phyloP scores from a whole-genome alignment of 2,888 invertebrate species.

The Hermodice carunculata region DNA sequence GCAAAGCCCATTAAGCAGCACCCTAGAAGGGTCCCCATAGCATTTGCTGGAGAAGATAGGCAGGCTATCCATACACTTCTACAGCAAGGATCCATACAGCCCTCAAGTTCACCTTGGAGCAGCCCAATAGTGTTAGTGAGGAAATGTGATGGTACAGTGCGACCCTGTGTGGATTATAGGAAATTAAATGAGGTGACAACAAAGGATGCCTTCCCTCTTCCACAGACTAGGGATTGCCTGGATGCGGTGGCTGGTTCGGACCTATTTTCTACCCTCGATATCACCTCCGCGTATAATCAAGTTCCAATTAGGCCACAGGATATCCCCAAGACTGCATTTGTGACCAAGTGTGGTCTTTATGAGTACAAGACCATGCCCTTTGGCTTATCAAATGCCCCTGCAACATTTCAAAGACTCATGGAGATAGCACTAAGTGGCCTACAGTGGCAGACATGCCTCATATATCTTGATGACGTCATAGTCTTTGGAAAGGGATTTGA shows the following conservation, averaged over 20 bases:
- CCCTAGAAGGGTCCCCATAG: not conserved
- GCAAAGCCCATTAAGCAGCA: not conserved
- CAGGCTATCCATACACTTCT: not conserved
- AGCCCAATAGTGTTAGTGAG: not conserved
- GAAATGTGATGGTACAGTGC: not conserved
- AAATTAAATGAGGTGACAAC: not conserved
- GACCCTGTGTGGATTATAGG: constrained; percentile 2
- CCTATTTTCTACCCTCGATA: not conserved
- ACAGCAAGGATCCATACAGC: not conserved
- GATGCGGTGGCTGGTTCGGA: not conserved
- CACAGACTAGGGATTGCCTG: not conserved
- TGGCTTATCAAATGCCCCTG: constrained; percentile 1
- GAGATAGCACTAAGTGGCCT: not conserved
- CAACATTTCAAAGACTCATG: constrained; percentile 1
- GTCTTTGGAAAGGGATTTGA: not conserved
- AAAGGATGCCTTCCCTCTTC: not conserved
- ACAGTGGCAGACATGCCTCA: not conserved
- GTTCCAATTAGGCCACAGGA: not conserved
- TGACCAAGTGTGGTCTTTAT: not conserved
- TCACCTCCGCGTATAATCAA: not conserved
- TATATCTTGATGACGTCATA: constrained; percentile 8
- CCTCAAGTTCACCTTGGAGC: not conserved
- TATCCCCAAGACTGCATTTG: constrained; percentile 13
- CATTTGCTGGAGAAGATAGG: not conserved
- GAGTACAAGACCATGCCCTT: constrained; percentile 5